Evolutionary conservation across 1,140 invertebrate species (phyloP), one percentile per base, ranked within the genome.

Genomic region (Drosophila sp.): DNA sequence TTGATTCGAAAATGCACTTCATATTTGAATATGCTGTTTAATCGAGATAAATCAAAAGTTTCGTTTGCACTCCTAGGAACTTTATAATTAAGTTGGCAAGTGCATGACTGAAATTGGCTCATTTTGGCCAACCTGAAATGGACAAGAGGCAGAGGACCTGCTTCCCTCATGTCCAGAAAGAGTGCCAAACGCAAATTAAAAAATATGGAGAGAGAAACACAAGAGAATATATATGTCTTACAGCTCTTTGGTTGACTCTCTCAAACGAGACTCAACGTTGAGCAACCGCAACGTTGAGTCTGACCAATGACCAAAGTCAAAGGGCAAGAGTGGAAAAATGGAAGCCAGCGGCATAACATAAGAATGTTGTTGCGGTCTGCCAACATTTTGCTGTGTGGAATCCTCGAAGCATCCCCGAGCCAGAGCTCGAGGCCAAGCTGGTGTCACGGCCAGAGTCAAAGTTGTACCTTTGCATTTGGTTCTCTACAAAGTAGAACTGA

Each of bases 281-380:
- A 61, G 62, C 46, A 69, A 73, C 81, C 80, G 54, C 81, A 84
- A 67, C 11, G 51, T 50, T 56, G 32, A 18, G 41, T 46, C 63
- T 18, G 54, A 34, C 50, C 54, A 67, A 32, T 27, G 59, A 34
- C 13, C 46, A 53, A 43, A 46, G 46, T 21, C 46, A 53, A 43
- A 46, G 51, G 40, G 36, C 7, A 48, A 34, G 27, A 43, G 57
- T 46, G 16, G 48, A 48, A 34, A 16, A 43, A 50, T 46, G 16
- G 48, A 21, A 61, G 50, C 61, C 58, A 76, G 40, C 58, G 48
- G 48, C 73, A 34, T 45, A 72, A 59, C 38, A 78, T 69, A 78
- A 81, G 80, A 83, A 69, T 80, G 72, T 70, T 76, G 61, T 77
- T 84, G 73, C 41, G 81, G 77, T 83, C 69, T 13, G n/a, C 71